phyloP scores from a whole-genome alignment of 2,888 invertebrate genomes.

The Lasioglossum pauxillum region DNA sequence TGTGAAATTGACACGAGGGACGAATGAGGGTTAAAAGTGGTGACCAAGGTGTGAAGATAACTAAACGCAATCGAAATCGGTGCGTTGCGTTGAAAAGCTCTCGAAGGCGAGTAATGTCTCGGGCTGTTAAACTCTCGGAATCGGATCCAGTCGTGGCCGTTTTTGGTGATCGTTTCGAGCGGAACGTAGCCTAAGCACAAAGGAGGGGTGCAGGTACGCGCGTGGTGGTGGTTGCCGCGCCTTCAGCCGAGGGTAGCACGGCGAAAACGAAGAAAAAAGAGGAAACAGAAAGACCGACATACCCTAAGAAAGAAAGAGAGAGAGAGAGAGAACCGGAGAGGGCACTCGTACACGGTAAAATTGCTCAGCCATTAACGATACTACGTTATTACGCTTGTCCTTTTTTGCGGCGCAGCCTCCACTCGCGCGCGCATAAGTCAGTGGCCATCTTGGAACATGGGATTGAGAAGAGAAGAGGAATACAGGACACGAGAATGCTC shows the following conservation, averaged over 20 bases:
- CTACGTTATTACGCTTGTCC: conserved; percentile 84
- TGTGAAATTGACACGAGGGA: neutral
- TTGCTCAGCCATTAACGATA: conserved; percentile 84
- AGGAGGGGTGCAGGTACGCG: conserved; percentile 29
- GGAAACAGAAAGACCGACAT: conserved; percentile 28
- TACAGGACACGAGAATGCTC: conserved; percentile 10
- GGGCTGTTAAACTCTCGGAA: conserved; percentile 9
- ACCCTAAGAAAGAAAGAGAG: conserved; percentile 54
- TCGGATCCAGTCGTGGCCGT: conserved; percentile 9
- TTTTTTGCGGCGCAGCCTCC: conserved; percentile 81
- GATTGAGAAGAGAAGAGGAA: conserved; percentile 71
- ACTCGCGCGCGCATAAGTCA: conserved; percentile 69
- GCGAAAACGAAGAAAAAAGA: conserved; percentile 22
- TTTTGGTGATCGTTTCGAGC: conserved; percentile 42
- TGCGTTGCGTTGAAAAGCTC: neutral
- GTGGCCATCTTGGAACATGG: conserved; percentile 83
- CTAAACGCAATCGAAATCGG: neutral
- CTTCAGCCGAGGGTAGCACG: conserved; percentile 41
- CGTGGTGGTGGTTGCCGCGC: conserved; percentile 52
- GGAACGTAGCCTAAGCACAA: conserved; percentile 21
- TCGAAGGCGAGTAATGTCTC: neutral
- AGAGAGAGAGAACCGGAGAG: conserved; percentile 66
- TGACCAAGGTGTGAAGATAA: neutral
- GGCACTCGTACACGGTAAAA: conserved; percentile 82
- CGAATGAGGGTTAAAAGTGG: neutral